Evolutionary conservation across 2,888 invertebrate species (phyloP), one percentile per base, ranked within the genome.

Genomic region (Tridacna crocea): DNA sequence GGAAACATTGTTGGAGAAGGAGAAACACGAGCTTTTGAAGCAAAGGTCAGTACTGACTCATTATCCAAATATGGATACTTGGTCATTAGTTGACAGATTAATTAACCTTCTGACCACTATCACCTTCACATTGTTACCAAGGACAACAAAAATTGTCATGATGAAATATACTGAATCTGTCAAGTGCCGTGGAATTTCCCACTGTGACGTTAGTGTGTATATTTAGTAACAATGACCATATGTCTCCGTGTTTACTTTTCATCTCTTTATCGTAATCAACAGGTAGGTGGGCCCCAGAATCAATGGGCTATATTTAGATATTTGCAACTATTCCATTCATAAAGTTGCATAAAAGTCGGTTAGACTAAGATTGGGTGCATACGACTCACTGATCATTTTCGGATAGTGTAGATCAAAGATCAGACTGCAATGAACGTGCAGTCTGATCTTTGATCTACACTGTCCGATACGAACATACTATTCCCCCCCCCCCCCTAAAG

Each of bases 131-230:
- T 8, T 36, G 36, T 36, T 36, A 36, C 36, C 36, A 36, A 36
- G 36, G 36, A 36, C 36, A 36, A 36, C 36, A 13, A 70, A 70
- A 51, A 70, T 70, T 70, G 70, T 51, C 70, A 70, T 70, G 70
- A 70, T 51, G 70, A 70, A 70, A 70, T 70, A 26, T 22, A 51
- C 1, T 0, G 24, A 70, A 24, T 51, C 46, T 68, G 51, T 70
- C 51, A 70, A 70, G 70, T 70, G 51, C 24, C 22, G 26, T 70
- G 70, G 70, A 17, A 6, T 70, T 70, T 51, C 70, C 70, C 70
- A 51, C n/a, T 2, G 48, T 70, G 48, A 70, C 26, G 51, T 2
- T 12, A 51, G 51, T 66, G 2, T 24, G 51, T 70, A 70, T 70
- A 47, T 24, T 22, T 66, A 26, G 36, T 17, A 66, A 61, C 61